Evolutionary conservation across 2,113 vertebrate species (phyloP).

Genomic region (Phalacrocorax carbo): DNA sequence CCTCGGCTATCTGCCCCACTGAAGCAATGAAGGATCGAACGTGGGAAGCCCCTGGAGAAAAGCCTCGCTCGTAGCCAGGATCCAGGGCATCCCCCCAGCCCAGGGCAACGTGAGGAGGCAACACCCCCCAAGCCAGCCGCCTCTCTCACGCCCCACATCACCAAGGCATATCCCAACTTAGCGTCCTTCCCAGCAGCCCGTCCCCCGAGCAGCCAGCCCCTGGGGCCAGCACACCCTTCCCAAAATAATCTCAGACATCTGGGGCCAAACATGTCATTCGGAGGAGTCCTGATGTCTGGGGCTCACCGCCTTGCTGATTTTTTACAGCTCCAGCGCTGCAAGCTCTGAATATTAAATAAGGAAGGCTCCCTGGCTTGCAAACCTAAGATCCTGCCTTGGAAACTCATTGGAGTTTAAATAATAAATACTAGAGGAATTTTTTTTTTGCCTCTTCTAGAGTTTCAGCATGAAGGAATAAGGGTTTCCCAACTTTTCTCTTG

Average conservation of each 20-base stretch:
- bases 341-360: not conserved
- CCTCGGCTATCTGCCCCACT: rapidly evolving
- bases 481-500: not conserved
- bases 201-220: not conserved
- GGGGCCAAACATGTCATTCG: not conserved
- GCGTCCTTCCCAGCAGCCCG: not conserved
- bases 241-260: conserved; percentile 35
- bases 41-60: not conserved
- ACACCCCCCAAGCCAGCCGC: not conserved
- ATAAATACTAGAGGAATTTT: not conserved
- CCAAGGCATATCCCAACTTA: not conserved
- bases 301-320: not conserved
- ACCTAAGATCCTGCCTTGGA: not conserved
- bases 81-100: not conserved
- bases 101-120: not conserved
- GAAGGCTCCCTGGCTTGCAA: not conserved
- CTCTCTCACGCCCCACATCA: not conserved
- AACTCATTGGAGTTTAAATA: not conserved
- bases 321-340: not conserved
- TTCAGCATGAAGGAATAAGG: not conserved
- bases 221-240: not conserved
- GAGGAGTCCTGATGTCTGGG: conserved; percentile 52
- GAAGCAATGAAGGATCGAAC: not conserved
- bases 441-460: not conserved
- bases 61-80: rapidly evolving